Evolutionary conservation across 2,888 invertebrate genomes (phyloP).

Genomic region (Torymus tubicola): DNA sequence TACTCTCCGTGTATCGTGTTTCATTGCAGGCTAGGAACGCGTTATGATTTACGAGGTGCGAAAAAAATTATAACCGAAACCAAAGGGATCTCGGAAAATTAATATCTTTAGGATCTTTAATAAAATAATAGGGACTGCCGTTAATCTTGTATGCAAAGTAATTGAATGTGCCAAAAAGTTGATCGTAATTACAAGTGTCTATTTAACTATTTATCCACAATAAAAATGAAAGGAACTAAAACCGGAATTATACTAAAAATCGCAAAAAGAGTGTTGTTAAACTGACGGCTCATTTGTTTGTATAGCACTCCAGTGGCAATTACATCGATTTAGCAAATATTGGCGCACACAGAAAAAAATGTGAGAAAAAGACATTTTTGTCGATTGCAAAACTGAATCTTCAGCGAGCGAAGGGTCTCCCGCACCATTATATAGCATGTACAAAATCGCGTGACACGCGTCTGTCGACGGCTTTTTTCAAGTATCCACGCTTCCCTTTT

Average conservation of each 20-base stretch:
- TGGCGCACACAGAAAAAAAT: slow-evolving; percentile 52
- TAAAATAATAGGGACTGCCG: too few relatives aligned
- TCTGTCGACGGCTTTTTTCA: too few relatives aligned
- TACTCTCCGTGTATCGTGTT: neutral
- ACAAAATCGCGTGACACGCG: too few relatives aligned
- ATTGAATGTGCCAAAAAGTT: neutral
- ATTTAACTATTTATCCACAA: slow-evolving; percentile 19
- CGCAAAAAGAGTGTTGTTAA: slow-evolving; percentile 40
- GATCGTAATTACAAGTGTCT: slow-evolving; percentile 58
- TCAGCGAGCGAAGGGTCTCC: too few relatives aligned
- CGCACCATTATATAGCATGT: too few relatives aligned
- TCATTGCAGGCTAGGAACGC: slow-evolving; percentile 18
- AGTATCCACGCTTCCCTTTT: too few relatives aligned
- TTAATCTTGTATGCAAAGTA: slow-evolving; percentile 59
- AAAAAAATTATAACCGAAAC: slow-evolving; percentile 69
- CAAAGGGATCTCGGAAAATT: slow-evolving; percentile 64
- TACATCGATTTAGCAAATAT: slow-evolving; percentile 67
- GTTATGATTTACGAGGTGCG: slow-evolving; percentile 65
- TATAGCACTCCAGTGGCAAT: slow-evolving; percentile 63
- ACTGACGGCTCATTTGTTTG: slow-evolving; percentile 55
- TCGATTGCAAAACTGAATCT: slow-evolving; percentile 47
- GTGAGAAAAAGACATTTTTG: slow-evolving; percentile 65
- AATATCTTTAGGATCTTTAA: too few relatives aligned
- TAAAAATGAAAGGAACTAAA: neutral
- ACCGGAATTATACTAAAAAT: slow-evolving; percentile 47